A percentile compares a stretch with the other conserved stretches of the same genome.
Conservation (phyloP, 2,888 invertebrate species). For the Pachydiplax longipennis region DNA sequence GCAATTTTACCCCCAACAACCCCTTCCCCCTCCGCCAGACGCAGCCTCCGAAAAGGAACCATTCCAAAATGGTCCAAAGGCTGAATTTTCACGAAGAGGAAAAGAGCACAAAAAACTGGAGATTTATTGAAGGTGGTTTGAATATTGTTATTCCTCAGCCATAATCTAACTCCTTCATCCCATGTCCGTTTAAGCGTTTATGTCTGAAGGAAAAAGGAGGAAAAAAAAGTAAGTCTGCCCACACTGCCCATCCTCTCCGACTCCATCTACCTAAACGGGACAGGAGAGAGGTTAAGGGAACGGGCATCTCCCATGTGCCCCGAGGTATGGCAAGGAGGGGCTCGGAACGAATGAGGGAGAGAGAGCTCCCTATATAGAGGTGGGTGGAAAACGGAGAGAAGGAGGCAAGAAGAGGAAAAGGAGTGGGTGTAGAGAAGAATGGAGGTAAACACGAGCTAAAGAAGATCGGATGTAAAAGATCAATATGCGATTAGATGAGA, state of each 20-base stretch:
- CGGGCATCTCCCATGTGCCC: not conserved
- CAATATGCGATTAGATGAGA: not conserved
- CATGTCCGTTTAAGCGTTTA: not conserved
- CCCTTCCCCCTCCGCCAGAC: not conserved
- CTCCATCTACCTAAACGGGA: not conserved
- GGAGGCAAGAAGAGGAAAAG: not conserved
- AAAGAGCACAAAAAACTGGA: not conserved
- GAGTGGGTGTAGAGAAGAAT: not conserved
- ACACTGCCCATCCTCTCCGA: not conserved
- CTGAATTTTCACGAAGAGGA: not conserved
- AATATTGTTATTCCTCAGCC: not conserved
- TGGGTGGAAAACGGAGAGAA: not conserved
- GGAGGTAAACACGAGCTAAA: not conserved
- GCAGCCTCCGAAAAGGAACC: not conserved
- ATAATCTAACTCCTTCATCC: not conserved
- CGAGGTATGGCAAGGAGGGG: not conserved
- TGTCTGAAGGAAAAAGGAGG: not conserved
- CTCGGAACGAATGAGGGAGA: not conserved
- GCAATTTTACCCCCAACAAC: not conserved
- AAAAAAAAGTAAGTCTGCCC: not conserved
- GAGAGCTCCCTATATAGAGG: not conserved
- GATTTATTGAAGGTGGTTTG: slow-evolving; percentile 1
- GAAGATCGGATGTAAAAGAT: not conserved
- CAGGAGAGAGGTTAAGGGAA: not conserved
- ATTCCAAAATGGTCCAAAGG: not conserved